These are phyloP conservation scores for Argopecten irradians DNA, from an alignment of 1,140 invertebrate genomes.

Conservation along the genomic window DNA sequence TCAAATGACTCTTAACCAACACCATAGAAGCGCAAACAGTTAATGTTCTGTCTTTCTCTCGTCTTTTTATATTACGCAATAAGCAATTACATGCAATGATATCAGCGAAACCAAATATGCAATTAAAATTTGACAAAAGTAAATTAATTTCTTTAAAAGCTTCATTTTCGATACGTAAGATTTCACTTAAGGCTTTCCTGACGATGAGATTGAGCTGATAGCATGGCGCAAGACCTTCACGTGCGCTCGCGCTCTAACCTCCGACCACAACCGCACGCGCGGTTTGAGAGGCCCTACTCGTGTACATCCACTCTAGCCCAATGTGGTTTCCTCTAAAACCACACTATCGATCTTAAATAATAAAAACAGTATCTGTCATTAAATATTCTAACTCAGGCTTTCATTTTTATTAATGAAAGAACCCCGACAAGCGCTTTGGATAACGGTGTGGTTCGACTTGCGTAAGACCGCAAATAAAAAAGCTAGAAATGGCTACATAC, in stretches of 20 bases:
- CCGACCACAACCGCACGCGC: background rate
- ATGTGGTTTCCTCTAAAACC: background rate
- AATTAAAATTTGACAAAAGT: background rate
- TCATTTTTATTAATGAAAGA: conserved; percentile 18
- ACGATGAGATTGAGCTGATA: background rate
- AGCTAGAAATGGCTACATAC: background rate
- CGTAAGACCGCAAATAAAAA: conserved; percentile 1
- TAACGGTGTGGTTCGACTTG: background rate
- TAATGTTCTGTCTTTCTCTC: background rate
- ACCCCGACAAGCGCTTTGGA: background rate
- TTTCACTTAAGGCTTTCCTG: background rate
- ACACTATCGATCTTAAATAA: background rate
- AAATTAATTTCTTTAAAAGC: background rate
- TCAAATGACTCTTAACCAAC: background rate
- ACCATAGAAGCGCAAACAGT: background rate
- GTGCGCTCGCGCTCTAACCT: background rate
- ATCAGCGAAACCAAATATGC: background rate
- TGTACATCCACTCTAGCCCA: background rate
- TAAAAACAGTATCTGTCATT: background rate
- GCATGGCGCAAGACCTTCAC: background rate
- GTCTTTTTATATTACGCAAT: background rate
- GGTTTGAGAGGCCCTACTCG: background rate
- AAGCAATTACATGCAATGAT: background rate
- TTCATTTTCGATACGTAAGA: conserved; percentile 1
- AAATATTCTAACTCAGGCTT: background rate